phyloP scores from a whole-genome alignment of 1,140 invertebrate species.

The Stegodyphus dumicola region DNA sequence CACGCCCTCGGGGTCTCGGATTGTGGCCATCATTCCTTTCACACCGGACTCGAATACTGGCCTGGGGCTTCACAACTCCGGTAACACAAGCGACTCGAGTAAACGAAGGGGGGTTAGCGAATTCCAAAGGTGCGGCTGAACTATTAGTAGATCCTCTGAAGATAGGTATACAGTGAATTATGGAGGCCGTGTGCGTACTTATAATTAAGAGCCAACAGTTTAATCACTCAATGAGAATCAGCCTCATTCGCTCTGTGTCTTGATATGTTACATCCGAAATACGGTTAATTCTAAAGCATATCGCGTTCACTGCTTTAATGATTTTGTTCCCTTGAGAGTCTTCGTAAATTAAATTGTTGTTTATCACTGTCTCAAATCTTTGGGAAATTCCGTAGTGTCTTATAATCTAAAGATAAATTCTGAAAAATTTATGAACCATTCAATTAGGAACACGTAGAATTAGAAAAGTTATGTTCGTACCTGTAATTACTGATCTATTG shows the following conservation, averaged over 20 bases:
- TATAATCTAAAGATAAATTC: too few species aligned
- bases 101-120: neutral
- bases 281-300: too few species aligned
- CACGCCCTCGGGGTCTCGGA: neutral
- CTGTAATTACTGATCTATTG: too few species aligned
- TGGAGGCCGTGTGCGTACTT: neutral
- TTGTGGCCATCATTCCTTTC: conserved; percentile 28
- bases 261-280: too few species aligned
- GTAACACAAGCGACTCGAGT: neutral
- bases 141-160: conserved; percentile 40
- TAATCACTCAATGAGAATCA: neutral
- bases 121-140: conserved; percentile 18
- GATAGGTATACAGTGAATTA: conserved; percentile 48
- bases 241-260: neutral
- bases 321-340: too few species aligned
- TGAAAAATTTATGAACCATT: too few species aligned
- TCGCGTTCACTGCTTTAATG: too few species aligned
- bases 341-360: too few species aligned
- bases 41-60: neutral
- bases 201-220: neutral
- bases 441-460: too few species aligned
- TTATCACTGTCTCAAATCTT: too few species aligned
- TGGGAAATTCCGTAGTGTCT: too few species aligned
- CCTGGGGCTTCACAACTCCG: neutral
- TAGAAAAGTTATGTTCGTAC: too few species aligned